Percentiles rank a stretch among this genome's conserved stretches.
Evolutionary conservation across 2,888 invertebrate genomes (phyloP).

Genomic region (Drosophila neonasuta): DNA sequence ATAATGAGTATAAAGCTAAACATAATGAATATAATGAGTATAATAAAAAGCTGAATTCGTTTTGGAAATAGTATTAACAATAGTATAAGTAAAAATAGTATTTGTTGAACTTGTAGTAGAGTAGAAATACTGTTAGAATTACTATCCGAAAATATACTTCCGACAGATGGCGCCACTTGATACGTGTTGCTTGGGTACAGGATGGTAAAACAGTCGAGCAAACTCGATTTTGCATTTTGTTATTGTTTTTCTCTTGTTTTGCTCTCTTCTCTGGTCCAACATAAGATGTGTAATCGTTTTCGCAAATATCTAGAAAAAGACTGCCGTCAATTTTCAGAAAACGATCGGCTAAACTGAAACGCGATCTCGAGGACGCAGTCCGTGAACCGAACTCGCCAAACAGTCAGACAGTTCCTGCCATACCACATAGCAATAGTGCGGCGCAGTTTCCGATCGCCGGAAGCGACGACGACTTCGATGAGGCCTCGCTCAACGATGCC

Average conservation of each 20-base stretch:
- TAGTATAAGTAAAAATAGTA: background rate
- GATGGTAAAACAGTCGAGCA: slow-evolving; percentile 49
- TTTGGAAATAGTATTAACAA: background rate
- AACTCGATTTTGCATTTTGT: slow-evolving; percentile 39
- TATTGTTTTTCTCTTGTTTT: slow-evolving; percentile 61
- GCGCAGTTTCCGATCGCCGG: slow-evolving; percentile 80
- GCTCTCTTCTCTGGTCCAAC: slow-evolving; percentile 60
- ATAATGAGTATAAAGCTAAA: too few species aligned
- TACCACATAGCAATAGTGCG: slow-evolving; percentile 79
- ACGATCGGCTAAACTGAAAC: slow-evolving; percentile 92
- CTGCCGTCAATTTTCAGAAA: slow-evolving; percentile 86
- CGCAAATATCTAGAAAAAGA: slow-evolving; percentile 82
- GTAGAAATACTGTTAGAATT: too few species aligned
- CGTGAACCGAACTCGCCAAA: slow-evolving; percentile 83
- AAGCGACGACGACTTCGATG: slow-evolving; percentile 71
- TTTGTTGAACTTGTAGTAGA: background rate
- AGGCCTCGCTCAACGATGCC: slow-evolving; percentile 62
- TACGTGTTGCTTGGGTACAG: slow-evolving; percentile 44
- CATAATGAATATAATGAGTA: too few species aligned
- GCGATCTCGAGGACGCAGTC: slow-evolving; percentile 95
- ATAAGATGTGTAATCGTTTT: slow-evolving; percentile 76
- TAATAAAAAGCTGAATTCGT: too few species aligned
- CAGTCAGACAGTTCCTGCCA: slow-evolving; percentile 44
- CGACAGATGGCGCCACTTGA: background rate
- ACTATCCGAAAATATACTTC: background rate